A percentile compares a stretch with the other conserved stretches of the same genome.
phyloP scores from a whole-genome alignment of 1,140 invertebrate genomes.

The Drosophila obscura region DNA sequence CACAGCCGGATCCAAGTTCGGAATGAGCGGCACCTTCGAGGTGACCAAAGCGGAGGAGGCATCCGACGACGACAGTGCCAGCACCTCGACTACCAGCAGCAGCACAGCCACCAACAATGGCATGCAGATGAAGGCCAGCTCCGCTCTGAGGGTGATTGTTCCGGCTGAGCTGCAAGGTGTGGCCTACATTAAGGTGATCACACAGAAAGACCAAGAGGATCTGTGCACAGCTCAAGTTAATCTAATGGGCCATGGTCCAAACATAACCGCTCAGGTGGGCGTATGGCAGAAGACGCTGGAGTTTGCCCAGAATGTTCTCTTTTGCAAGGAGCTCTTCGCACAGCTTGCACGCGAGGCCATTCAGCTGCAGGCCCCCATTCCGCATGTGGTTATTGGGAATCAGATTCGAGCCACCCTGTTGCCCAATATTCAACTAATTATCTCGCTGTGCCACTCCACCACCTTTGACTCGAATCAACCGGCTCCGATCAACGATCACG shows the following conservation, averaged over 20 bases:
- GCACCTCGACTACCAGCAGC: slow-evolving; percentile 60
- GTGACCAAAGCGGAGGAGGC: slow-evolving; percentile 96
- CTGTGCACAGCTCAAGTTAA: slow-evolving; percentile 90
- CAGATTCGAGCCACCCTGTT: slow-evolving; percentile 98
- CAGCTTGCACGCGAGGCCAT: slow-evolving; percentile 97
- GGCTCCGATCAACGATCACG: slow-evolving; percentile 91
- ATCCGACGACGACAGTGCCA: slow-evolving; percentile 90
- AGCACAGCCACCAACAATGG: slow-evolving; percentile 59
- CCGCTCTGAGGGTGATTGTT: slow-evolving; percentile 95
- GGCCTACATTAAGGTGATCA: slow-evolving; percentile 97
- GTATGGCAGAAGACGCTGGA: slow-evolving; percentile 97
- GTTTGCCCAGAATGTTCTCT: slow-evolving; percentile 97
- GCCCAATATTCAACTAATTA: slow-evolving; percentile 95
- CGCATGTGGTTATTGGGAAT: slow-evolving; percentile 98
- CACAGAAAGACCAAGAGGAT: slow-evolving; percentile 95
- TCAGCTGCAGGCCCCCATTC: slow-evolving; percentile 95
- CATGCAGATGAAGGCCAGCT: slow-evolving; percentile 86
- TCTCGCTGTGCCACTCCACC: slow-evolving; percentile 91
- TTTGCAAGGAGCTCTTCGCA: slow-evolving; percentile 98
- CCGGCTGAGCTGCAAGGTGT: slow-evolving; percentile 97
- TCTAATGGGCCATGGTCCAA: slow-evolving; percentile 87
- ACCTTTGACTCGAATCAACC: slow-evolving; percentile 87
- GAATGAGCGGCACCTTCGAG: slow-evolving; percentile 97
- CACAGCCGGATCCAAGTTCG: slow-evolving; percentile 96
- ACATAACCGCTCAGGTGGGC: slow-evolving; percentile 87